A percentile compares a stretch with the other conserved stretches of the same genome.
Evolutionary conservation across 2,888 invertebrate genomes (phyloP).

Genomic region (Yponomeuta cagnagella): DNA sequence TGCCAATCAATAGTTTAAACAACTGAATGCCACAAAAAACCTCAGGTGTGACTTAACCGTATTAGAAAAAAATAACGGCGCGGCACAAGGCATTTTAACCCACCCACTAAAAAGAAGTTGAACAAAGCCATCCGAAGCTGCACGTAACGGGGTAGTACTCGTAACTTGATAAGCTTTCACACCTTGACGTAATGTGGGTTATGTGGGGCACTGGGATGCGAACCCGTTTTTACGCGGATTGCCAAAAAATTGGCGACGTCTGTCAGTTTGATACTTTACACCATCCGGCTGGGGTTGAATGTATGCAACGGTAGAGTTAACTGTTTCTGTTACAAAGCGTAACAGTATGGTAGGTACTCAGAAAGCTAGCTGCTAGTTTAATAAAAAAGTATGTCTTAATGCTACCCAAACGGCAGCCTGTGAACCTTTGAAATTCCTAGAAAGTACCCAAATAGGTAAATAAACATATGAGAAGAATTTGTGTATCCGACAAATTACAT

Average conservation of each 20-base stretch:
- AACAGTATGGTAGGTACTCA: too few relatives aligned
- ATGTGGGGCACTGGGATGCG: conserved; percentile 40
- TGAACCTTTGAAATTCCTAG: too few relatives aligned
- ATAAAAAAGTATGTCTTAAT: too few relatives aligned
- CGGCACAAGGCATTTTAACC: background rate
- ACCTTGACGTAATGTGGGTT: conserved; percentile 74
- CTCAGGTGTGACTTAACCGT: conserved; percentile 13
- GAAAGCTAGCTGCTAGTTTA: too few relatives aligned
- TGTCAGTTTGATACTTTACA: conserved; percentile 48
- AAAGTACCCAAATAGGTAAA: too few relatives aligned
- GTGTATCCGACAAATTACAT: too few relatives aligned
- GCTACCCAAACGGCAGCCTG: too few relatives aligned
- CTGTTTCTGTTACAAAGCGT: background rate
- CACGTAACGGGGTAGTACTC: conserved; percentile 55
- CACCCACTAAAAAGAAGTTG: conserved; percentile 42
- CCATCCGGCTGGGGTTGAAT: conserved; percentile 45
- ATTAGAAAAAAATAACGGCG: conserved; percentile 4
- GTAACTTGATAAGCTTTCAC: conserved; percentile 65
- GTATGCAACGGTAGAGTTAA: background rate
- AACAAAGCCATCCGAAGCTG: conserved; percentile 47
- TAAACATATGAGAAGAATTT: too few relatives aligned
- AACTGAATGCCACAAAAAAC: conserved; percentile 11
- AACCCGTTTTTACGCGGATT: conserved; percentile 47
- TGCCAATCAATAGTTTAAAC: conserved; percentile 1
- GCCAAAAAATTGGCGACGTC: conserved; percentile 59